Evolutionary conservation across 2,888 invertebrate genomes (phyloP), one percentile per base, ranked within the genome.

Genomic region (Sisyra nigra): DNA sequence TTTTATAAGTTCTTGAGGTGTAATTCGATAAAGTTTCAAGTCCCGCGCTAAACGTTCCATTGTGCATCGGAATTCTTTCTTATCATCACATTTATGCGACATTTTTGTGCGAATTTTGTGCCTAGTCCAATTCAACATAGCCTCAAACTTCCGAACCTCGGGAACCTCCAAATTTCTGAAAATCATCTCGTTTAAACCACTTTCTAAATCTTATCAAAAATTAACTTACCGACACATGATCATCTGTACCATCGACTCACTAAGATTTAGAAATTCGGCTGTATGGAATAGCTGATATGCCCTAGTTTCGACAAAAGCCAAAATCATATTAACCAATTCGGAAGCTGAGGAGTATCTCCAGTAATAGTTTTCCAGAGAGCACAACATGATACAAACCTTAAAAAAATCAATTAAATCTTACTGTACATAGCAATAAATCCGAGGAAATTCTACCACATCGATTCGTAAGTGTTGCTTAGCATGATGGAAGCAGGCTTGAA

Each of bases 331-430:
- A 50, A 92, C 89, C 55, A 92, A 67, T 62, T 92, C 91, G 18
- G 88, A 86, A 38, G 91, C 92, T 45, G 91, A 91, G 30, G 88
- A 89, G 62, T 92, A 92, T 48, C 92, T 76, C 92, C 92, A 92
- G 62, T 88, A 91, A 63, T 92, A 92, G 61, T 91, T 92, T 62
- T 92, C 92, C 58, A 92, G 66, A 35, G 87, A 84, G 61, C 85
- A 85, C 44, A 92, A 71, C 92, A 92, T 92, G 50, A 80, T 79
- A 64, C 91, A 91, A n/a, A 80, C 79, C 80, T 81, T 60, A 31
- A 60, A 58, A 43, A 43, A 42, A 50, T 11, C 7, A 8, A 17
- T 13, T 6, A 24, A 18, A 19, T 39, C 10, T 39, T 9, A 18
- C n/a, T n/a, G n/a, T n/a, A n/a, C 11, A n/a, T 31, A 31, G 31